Conservation (phyloP, 2,797 vertebrate species). For the Todus mexicanus region DNA sequence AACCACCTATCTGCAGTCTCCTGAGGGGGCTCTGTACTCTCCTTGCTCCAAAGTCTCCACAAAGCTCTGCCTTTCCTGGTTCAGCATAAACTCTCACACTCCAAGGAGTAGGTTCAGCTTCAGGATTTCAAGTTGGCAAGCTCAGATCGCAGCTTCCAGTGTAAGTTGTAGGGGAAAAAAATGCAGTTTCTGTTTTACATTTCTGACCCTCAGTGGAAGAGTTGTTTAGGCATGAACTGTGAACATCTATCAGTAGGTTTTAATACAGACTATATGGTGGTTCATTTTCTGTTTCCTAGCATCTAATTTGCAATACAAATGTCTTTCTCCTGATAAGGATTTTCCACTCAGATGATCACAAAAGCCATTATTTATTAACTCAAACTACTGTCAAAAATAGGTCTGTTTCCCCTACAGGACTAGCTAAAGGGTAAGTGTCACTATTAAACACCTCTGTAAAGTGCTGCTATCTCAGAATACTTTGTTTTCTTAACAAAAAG, state of each 20-base stretch:
- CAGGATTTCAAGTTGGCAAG: not conserved
- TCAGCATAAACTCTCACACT: not conserved
- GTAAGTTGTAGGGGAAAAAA: not conserved
- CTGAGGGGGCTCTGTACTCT: not conserved
- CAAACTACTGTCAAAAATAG: not conserved
- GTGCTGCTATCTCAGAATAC: not conserved
- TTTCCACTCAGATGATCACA: not conserved
- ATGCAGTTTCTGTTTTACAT: not conserved
- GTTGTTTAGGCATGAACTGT: not conserved
- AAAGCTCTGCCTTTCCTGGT: not conserved
- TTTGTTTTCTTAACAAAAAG: not conserved
- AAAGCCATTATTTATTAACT: not conserved
- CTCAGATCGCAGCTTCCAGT: not conserved
- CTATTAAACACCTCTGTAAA: not conserved
- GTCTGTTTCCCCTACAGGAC: not conserved
- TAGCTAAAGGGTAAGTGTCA: not conserved
- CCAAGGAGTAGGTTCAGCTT: not conserved
- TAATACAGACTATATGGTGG: not conserved
- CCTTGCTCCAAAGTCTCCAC: not conserved
- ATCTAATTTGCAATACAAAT: slow-evolving; percentile 35
- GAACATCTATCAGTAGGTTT: not conserved
- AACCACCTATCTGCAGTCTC: not conserved
- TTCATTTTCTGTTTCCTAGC: not conserved
- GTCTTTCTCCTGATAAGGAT: not conserved
- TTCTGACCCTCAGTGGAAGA: not conserved